phyloP scores from a whole-genome alignment of 2,888 invertebrate genomes.

The Nomada hirtipes region DNA sequence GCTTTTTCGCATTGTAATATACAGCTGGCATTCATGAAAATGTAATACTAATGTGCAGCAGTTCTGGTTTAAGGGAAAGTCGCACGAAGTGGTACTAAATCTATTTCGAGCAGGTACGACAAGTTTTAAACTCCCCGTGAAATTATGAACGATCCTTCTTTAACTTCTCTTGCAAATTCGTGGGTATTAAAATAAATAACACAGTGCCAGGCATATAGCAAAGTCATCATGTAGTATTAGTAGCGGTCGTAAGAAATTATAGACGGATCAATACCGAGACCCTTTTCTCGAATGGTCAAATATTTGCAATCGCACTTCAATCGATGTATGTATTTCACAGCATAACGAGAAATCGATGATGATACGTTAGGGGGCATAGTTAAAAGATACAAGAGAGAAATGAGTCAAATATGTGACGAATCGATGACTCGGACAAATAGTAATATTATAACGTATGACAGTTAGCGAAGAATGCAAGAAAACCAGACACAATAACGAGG shows the following conservation, averaged over 20 bases:
- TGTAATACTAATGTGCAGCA: too few relatives aligned
- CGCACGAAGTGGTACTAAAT: too few relatives aligned
- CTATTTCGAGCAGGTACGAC: neutral
- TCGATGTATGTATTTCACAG: constrained; percentile 17
- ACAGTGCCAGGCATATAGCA: neutral
- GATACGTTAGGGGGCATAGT: neutral
- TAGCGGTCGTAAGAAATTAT: constrained; percentile 34
- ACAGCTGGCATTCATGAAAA: too few relatives aligned
- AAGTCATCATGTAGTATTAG: constrained; percentile 23
- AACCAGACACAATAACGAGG: neutral
- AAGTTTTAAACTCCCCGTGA: neutral
- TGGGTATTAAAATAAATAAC: neutral
- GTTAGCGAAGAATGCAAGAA: neutral
- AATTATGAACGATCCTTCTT: neutral
- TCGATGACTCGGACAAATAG: neutral
- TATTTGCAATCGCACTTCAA: constrained; percentile 35
- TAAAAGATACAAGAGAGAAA: neutral
- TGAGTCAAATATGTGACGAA: neutral
- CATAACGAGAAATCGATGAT: constrained; percentile 38
- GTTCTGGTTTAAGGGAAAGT: too few relatives aligned
- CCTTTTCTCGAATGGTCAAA: constrained; percentile 41
- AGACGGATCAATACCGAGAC: constrained; percentile 58
- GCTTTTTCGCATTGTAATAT: too few relatives aligned
- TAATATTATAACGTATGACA: neutral
- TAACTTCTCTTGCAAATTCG: constrained; percentile 3